Evolutionary conservation across 2,113 vertebrate genomes (phyloP).

Genomic region (Anolis sagrei): DNA sequence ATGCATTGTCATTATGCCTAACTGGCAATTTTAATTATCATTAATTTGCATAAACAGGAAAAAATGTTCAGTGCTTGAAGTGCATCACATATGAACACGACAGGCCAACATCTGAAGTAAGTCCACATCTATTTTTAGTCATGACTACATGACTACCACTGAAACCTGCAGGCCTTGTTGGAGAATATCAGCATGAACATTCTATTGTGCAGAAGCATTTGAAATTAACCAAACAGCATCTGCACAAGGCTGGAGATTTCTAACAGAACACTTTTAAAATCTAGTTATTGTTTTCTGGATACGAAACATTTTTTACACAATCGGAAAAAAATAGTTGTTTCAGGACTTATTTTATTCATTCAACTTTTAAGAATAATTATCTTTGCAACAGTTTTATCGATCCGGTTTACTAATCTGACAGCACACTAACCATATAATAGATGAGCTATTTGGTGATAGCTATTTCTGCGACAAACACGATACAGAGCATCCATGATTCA

Average conservation of each 20-base stretch:
- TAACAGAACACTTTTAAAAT: conserved; percentile 2
- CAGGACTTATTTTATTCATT: conserved; percentile 10
- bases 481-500: conserved; percentile 47
- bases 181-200: conserved; percentile 42
- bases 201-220: conserved; percentile 30
- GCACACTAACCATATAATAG: not conserved
- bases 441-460: conserved; percentile 11
- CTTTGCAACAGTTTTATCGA: not conserved
- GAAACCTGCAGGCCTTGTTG: conserved; percentile 60
- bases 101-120: conserved; percentile 67
- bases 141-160: conserved; percentile 65
- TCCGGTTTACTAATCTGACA: conserved; percentile 32
- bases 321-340: conserved; percentile 18
- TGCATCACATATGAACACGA: conserved; percentile 49
- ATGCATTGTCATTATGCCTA: conserved; percentile 25
- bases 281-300: conserved; percentile 21
- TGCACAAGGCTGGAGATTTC: conserved; percentile 30
- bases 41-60: conserved; percentile 48
- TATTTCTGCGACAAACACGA: conserved; percentile 41
- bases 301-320: conserved; percentile 19
- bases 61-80: conserved; percentile 46
- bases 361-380: not conserved
- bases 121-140: conserved; percentile 73
- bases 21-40: conserved; percentile 28
- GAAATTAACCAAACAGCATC: conserved; percentile 4